These are phyloP conservation scores for Halocaridina rubra DNA, from an alignment of 2,888 invertebrate genomes.

Conservation along the genomic window DNA sequence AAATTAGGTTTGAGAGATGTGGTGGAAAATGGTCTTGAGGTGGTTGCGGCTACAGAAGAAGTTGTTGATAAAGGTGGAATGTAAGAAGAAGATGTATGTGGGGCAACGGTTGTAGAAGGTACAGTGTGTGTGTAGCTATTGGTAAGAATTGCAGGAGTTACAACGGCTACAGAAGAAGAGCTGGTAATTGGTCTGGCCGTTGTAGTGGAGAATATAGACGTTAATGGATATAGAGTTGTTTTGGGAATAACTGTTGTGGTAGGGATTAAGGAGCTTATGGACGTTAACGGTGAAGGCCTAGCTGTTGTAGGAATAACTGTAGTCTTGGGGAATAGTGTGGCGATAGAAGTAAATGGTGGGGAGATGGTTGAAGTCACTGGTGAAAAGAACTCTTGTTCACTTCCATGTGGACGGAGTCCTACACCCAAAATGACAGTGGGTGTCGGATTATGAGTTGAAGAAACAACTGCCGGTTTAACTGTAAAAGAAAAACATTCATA, in stretches of 20 bases:
- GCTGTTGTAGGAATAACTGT: neutral
- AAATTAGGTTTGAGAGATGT: neutral
- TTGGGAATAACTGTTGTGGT: too few relatives aligned
- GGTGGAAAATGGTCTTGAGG: neutral
- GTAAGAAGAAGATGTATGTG: too few relatives aligned
- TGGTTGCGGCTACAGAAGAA: neutral
- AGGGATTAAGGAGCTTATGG: neutral
- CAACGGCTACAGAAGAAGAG: too few relatives aligned
- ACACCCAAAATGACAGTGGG: constrained; percentile 18
- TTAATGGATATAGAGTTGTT: too few relatives aligned
- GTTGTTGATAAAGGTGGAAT: too few relatives aligned
- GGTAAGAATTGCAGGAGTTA: too few relatives aligned
- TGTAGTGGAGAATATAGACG: too few relatives aligned
- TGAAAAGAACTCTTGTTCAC: constrained; percentile 11
- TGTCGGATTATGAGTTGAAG: neutral
- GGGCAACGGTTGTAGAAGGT: neutral
- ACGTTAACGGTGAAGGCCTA: neutral
- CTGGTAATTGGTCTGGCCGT: too few relatives aligned
- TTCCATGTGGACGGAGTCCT: constrained; percentile 34
- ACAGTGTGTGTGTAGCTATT: too few relatives aligned
- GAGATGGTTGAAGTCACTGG: constrained; percentile 5
- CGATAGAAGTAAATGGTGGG: neutral
- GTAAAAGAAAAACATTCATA: neutral
- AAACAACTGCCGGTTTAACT: neutral
- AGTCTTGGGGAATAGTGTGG: neutral